phyloP scores from a whole-genome alignment of 2,113 vertebrate genomes.

The Xenopus borealis region DNA sequence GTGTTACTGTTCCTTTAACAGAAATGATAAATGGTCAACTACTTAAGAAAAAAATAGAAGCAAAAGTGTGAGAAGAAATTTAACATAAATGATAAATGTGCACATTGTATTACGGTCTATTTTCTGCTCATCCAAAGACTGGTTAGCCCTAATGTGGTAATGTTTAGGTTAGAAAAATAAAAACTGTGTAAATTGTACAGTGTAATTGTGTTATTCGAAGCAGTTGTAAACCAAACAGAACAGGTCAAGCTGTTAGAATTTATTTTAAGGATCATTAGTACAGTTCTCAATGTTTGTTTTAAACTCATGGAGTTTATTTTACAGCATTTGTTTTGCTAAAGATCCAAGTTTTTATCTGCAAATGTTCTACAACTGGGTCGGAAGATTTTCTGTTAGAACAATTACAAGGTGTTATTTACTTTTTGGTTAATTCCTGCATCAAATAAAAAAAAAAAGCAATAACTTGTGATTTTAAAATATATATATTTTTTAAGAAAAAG shows the following conservation, averaged over 20 bases:
- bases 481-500: slow-evolving; percentile 13
- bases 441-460: slow-evolving; percentile 20
- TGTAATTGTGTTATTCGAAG: neutral
- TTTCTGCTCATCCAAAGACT: too few relatives aligned
- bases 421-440: slow-evolving; percentile 29
- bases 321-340: slow-evolving; percentile 26
- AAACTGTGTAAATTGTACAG: neutral
- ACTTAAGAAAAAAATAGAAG: too few relatives aligned
- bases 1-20: too few relatives aligned
- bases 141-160: neutral
- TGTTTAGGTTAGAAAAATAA: neutral
- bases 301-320: slow-evolving; percentile 12
- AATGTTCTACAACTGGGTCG: slow-evolving; percentile 10
- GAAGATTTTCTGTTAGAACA: slow-evolving; percentile 7
- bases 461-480: slow-evolving; percentile 5
- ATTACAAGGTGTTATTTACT: slow-evolving; percentile 13
- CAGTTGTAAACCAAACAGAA: slow-evolving; percentile 8
- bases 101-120: too few relatives aligned
- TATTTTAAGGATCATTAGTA: slow-evolving; percentile 4
- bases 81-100: too few relatives aligned
- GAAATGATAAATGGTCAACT: too few relatives aligned
- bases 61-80: too few relatives aligned
- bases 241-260: slow-evolving; percentile 14
- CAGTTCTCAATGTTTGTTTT: slow-evolving; percentile 8
- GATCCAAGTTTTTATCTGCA: slow-evolving; percentile 25